Evolutionary conservation across 2,797 vertebrate species (phyloP).

Genomic region (Myiotriccus ornatus): DNA sequence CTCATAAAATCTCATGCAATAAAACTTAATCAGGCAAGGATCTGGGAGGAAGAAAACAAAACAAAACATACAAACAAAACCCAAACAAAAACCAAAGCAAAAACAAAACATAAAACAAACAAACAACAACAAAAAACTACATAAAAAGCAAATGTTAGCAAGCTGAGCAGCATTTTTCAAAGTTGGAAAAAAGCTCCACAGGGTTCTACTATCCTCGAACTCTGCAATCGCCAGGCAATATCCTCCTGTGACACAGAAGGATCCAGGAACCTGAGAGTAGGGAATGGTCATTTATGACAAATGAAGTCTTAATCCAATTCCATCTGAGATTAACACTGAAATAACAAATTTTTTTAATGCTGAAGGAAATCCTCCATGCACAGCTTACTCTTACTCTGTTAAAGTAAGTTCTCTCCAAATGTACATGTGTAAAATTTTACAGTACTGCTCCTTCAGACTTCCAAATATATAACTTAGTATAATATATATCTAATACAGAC

Average conservation of each 20-base stretch:
- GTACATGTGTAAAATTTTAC: neutral
- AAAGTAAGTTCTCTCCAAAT: neutral
- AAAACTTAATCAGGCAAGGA: neutral
- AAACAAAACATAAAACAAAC: neutral
- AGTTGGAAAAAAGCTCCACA: neutral
- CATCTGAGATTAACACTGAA: neutral
- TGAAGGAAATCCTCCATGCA: neutral
- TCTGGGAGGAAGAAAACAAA: fast-evolving
- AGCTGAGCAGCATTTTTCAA: neutral
- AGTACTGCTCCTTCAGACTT: neutral
- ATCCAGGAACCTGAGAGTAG: neutral
- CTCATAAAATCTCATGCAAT: neutral
- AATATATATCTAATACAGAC: neutral
- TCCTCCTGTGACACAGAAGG: neutral
- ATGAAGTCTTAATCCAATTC: neutral
- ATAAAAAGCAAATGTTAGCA: neutral
- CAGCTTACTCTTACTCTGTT: neutral
- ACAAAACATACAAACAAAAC: no score
- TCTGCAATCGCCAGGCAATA: neutral
- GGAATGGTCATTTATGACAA: neutral
- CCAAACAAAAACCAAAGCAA: no score
- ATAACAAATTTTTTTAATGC: neutral
- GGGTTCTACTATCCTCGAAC: neutral
- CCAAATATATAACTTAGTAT: neutral
- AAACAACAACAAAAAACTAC: no score